Evolutionary conservation across 2,888 invertebrate species (phyloP).

Genomic region (Callimorpha dominula): DNA sequence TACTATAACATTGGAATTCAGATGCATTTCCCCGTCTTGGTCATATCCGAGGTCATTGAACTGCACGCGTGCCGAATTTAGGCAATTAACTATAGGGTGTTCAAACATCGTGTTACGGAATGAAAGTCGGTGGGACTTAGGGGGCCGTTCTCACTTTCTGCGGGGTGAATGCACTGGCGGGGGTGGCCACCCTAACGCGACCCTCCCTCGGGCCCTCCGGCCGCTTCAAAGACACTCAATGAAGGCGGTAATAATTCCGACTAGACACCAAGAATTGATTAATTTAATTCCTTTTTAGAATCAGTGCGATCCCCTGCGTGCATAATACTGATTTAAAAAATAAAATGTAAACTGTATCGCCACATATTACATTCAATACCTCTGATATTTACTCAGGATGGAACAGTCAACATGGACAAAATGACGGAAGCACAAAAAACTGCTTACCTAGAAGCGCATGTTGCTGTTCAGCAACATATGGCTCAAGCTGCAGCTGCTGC

Average conservation of each 20-base stretch:
- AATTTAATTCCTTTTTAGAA: conserved; percentile 35
- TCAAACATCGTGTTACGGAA: conserved; percentile 72
- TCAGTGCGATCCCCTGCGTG: conserved; percentile 14
- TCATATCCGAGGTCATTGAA: conserved; percentile 71
- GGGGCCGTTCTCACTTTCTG: conserved; percentile 82
- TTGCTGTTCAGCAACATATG: conserved; percentile 92
- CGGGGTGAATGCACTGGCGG: conserved; percentile 85
- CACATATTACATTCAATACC: neutral
- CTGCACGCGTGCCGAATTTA: conserved; percentile 73
- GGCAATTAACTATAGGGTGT: conserved; percentile 83
- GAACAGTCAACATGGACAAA: conserved; percentile 91
- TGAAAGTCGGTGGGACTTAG: conserved; percentile 70
- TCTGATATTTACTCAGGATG: conserved; percentile 77
- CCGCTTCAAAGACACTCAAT: conserved; percentile 80
- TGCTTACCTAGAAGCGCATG: conserved; percentile 91
- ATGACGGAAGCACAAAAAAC: conserved; percentile 92
- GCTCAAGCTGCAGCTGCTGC: conserved; percentile 89
- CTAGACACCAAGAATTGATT: conserved; percentile 55
- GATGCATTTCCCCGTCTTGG: conserved; percentile 56
- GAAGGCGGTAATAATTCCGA: conserved; percentile 64
- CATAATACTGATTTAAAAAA: neutral
- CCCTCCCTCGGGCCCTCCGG: conserved; percentile 71
- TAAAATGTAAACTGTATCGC: neutral
- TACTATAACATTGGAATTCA: conserved; percentile 45
- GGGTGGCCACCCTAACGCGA: conserved; percentile 73